phyloP scores from a whole-genome alignment of 2,888 invertebrate genomes.

The Parnassius apollo region DNA sequence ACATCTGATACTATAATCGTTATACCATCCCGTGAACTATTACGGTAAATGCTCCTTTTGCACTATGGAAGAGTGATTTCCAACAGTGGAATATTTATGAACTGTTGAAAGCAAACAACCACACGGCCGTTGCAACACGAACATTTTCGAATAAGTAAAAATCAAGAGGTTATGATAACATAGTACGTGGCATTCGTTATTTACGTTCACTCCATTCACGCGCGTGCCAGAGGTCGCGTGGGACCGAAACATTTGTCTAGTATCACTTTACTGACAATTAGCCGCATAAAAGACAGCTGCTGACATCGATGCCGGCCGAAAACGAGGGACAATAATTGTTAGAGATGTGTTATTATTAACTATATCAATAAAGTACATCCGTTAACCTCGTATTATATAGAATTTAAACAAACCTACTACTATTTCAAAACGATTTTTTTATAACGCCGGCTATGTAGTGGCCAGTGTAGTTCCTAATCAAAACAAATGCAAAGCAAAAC shows the following conservation, averaged over 20 bases:
- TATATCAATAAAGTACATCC: constrained; percentile 7
- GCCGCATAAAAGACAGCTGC: constrained; percentile 58
- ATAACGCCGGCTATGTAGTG: too few species aligned
- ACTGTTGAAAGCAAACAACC: too few species aligned
- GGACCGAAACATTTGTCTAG: constrained; percentile 52
- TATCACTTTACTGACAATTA: constrained; percentile 65
- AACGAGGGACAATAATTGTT: constrained; percentile 45
- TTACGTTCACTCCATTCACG: constrained; percentile 35
- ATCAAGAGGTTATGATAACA: constrained; percentile 30
- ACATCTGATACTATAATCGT: too few species aligned
- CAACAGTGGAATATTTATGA: too few species aligned
- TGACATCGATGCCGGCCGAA: constrained; percentile 36
- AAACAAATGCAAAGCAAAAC: too few species aligned
- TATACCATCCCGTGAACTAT: too few species aligned
- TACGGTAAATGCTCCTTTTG: too few species aligned
- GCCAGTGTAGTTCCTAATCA: too few species aligned
- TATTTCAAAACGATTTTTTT: too few species aligned
- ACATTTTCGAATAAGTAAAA: constrained; percentile 7
- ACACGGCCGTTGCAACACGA: neutral
- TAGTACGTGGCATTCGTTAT: constrained; percentile 17
- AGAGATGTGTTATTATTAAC: constrained; percentile 13
- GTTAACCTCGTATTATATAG: constrained; percentile 2
- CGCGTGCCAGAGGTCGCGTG: constrained; percentile 50
- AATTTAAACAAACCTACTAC: neutral
- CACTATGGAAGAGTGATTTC: too few species aligned